Evolutionary conservation across 2,797 vertebrate genomes (phyloP).

Genomic region (Lutjanus campechanus): DNA sequence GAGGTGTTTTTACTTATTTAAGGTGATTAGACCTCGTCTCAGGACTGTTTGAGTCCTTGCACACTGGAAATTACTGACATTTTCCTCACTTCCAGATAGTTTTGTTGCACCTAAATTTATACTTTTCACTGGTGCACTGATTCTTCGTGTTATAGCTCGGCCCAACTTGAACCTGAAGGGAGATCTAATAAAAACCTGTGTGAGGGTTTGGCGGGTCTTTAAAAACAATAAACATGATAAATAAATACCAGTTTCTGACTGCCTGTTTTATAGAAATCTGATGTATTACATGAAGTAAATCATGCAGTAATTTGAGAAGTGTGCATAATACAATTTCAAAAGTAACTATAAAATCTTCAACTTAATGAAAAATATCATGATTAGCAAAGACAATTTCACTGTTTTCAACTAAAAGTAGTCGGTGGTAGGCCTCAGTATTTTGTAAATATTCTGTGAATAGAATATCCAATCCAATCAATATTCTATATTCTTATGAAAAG

Average conservation of each 20-base stretch:
- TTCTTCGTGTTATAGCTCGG: neutral
- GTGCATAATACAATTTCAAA: neutral
- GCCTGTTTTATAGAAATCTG: neutral
- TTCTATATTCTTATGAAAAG: too few relatives aligned
- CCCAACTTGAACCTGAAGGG: neutral
- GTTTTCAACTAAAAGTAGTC: neutral
- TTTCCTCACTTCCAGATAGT: neutral
- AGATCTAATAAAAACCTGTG: neutral
- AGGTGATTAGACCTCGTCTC: neutral
- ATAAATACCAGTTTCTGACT: neutral
- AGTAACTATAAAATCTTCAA: neutral
- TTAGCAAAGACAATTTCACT: neutral
- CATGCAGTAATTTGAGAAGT: neutral
- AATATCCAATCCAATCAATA: too few relatives aligned
- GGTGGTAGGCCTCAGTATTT: neutral
- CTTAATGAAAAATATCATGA: neutral
- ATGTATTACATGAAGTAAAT: neutral
- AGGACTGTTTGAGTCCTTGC: neutral
- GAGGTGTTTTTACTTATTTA: neutral
- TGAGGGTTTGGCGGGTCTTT: neutral
- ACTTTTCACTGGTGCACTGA: neutral
- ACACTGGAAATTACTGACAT: neutral
- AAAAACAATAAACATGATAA: slow-evolving; percentile 12
- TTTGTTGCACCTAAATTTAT: neutral
- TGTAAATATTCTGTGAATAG: too few relatives aligned